phyloP scores from a whole-genome alignment of 2,888 invertebrate species.

The Metallyticus violacea region DNA sequence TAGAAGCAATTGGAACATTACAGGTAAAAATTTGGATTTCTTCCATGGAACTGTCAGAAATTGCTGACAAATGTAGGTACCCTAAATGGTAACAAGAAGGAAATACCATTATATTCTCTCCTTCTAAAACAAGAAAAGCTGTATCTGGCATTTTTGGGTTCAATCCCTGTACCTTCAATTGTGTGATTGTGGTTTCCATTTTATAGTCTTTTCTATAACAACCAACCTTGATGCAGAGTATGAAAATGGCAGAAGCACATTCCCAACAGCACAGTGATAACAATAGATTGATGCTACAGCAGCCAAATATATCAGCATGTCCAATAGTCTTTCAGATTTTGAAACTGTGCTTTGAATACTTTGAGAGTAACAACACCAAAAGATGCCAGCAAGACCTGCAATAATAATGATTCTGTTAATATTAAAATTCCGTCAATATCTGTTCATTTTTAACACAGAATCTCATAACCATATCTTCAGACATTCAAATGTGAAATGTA shows the following conservation, averaged over 20 bases:
- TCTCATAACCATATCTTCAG: too few species aligned
- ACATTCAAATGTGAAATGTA: too few species aligned
- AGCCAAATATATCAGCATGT: constrained; percentile 35
- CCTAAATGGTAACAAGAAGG: too few species aligned
- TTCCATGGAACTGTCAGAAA: too few species aligned
- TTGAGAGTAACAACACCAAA: constrained; percentile 11
- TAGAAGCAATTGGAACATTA: too few species aligned
- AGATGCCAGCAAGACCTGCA: constrained; percentile 24
- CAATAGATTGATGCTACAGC: constrained; percentile 41
- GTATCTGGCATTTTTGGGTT: too few species aligned
- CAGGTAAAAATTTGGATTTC: too few species aligned
- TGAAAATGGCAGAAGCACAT: constrained; percentile 33
- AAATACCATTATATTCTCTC: too few species aligned
- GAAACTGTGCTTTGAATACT: background rate
- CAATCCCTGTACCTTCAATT: too few species aligned
- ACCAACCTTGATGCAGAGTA: constrained; percentile 41
- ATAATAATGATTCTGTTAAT: background rate
- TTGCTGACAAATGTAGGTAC: too few species aligned
- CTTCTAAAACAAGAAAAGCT: too few species aligned
- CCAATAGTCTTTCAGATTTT: background rate
- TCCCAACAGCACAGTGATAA: constrained; percentile 32
- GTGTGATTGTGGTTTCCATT: background rate
- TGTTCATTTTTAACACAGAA: too few species aligned
- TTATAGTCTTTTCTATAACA: background rate
- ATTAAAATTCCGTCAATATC: background rate